Evolutionary conservation across 2,888 invertebrate genomes (phyloP).

Genomic region (Chydorus sphaericus): DNA sequence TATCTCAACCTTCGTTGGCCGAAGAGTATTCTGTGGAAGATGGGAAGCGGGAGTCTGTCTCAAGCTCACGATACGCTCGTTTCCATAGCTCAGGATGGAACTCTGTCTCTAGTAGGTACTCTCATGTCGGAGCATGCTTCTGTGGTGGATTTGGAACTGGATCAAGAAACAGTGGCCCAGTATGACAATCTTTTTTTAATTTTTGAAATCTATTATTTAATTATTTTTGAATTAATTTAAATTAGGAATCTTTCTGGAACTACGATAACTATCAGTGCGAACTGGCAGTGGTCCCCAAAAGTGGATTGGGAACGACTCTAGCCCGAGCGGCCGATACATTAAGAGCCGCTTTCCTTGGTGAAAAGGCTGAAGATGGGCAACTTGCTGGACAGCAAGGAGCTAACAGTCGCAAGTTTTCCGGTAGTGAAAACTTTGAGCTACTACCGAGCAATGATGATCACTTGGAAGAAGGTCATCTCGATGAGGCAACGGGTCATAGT

Average conservation of each 20-base stretch:
- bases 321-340: constrained; percentile 8
- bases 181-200: background rate
- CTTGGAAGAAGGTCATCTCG: background rate
- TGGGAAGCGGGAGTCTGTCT: background rate
- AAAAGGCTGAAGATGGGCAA: background rate
- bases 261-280: background rate
- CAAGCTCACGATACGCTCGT: constrained; percentile 7
- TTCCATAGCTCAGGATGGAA: constrained; percentile 3
- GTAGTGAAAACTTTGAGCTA: background rate
- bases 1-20: background rate
- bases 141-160: background rate
- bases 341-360: background rate
- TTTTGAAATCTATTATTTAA: background rate
- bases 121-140: constrained; percentile 8
- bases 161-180: background rate
- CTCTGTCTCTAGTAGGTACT: constrained; percentile 7
- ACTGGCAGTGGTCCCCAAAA: background rate
- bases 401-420: background rate
- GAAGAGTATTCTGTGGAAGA: background rate
- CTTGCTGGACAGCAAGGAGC: background rate
- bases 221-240: background rate
- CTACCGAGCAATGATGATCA: background rate
- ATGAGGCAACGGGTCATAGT: background rate
- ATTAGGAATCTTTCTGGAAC: background rate
- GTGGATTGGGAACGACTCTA: background rate